Percentiles rank a stretch among this genome's conserved stretches.
phyloP scores from a whole-genome alignment of 2,888 invertebrate genomes.

The Clusia tigrina region DNA sequence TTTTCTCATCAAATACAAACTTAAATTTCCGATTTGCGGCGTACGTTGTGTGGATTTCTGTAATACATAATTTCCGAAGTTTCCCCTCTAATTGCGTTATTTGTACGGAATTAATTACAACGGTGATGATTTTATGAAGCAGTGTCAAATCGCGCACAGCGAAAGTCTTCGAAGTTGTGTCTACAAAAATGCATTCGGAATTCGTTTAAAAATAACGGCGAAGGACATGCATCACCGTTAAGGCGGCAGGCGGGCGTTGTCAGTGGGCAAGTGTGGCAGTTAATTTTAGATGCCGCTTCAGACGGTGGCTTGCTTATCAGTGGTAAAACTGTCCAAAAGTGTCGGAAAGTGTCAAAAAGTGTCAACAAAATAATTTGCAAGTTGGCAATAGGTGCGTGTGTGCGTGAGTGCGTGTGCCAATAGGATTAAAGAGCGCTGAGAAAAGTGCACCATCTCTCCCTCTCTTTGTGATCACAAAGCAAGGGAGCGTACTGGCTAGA shows the following conservation, averaged over 20 bases:
- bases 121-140: too few relatives aligned
- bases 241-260: background rate
- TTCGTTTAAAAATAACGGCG: constrained; percentile 41
- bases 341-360: constrained; percentile 14
- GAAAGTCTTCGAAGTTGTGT: too few relatives aligned
- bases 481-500: too few relatives aligned
- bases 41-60: too few relatives aligned
- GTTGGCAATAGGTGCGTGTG: too few relatives aligned
- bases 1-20: constrained; percentile 12
- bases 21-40: constrained; percentile 16
- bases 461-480: too few relatives aligned
- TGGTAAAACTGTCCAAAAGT: background rate
- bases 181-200: constrained; percentile 7
- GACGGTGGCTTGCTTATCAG: too few relatives aligned
- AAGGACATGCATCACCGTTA: constrained; percentile 36
- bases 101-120: too few relatives aligned
- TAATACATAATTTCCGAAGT: too few relatives aligned
- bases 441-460: background rate
- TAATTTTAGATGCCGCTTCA: too few relatives aligned
- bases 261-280: constrained; percentile 1
- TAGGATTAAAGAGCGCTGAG: background rate
- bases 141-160: too few relatives aligned
- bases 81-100: too few relatives aligned
- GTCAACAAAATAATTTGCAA: constrained; percentile 30
- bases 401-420: constrained; percentile 14